Conservation (phyloP, 2,888 invertebrate genomes). For the Agrochola lychnidis region DNA sequence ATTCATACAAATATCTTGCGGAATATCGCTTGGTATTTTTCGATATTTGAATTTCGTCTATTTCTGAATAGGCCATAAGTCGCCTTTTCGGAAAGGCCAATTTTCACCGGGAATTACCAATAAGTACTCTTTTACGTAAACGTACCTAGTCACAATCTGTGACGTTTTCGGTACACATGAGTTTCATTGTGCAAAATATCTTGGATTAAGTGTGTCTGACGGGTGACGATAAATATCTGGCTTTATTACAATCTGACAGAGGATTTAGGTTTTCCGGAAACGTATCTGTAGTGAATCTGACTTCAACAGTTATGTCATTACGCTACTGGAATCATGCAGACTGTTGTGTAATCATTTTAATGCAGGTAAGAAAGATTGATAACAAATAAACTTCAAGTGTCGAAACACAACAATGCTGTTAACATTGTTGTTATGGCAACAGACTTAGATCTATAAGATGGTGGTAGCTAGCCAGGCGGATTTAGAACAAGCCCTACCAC, state of each 20-base stretch:
- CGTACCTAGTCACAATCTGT: constrained; percentile 12
- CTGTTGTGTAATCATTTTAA: constrained; percentile 5
- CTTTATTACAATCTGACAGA: constrained; percentile 34
- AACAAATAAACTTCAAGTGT: neutral
- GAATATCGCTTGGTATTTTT: constrained; percentile 19
- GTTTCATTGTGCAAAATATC: constrained; percentile 13
- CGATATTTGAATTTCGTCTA: constrained; percentile 27
- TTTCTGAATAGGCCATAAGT: constrained; percentile 33
- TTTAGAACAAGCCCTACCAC: too few species aligned
- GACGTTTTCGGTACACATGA: neutral
- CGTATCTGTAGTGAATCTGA: neutral
- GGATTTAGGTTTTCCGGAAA: constrained; percentile 13
- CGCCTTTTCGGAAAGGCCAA: constrained; percentile 28
- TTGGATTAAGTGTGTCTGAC: constrained; percentile 22
- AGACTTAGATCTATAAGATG: too few species aligned
- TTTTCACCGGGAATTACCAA: constrained; percentile 18
- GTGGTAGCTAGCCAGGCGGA: too few species aligned
- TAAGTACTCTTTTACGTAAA: constrained; percentile 13
- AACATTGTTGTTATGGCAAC: too few species aligned
- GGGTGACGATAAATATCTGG: constrained; percentile 10
- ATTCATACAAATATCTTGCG: constrained; percentile 26
- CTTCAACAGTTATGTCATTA: neutral
- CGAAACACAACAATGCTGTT: too few species aligned
- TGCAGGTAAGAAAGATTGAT: neutral
- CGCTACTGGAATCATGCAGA: constrained; percentile 9